Conservation (phyloP, 2,888 invertebrate species). For the Galerucella pusilla region DNA sequence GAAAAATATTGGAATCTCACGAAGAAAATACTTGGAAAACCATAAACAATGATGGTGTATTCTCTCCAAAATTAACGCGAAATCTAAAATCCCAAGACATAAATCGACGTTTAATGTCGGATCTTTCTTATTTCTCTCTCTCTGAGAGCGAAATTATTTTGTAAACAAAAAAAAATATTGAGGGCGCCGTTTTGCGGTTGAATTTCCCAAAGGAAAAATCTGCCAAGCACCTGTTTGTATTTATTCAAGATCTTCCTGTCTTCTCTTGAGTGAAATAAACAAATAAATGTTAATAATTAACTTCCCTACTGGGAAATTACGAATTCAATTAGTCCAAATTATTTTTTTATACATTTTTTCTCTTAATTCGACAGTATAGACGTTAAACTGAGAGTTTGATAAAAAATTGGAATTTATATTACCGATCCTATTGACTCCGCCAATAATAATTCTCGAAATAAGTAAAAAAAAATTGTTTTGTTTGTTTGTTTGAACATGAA, state of each 20-base stretch:
- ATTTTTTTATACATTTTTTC: too few species aligned
- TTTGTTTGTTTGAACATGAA: not conserved
- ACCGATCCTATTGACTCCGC: too few species aligned
- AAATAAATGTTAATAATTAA: slow-evolving; percentile 1
- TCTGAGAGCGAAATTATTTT: not conserved
- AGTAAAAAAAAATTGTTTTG: not conserved
- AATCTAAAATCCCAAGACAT: not conserved
- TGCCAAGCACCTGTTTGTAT: slow-evolving; percentile 9
- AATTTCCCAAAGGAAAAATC: slow-evolving; percentile 19
- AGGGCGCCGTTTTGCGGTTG: slow-evolving; percentile 8
- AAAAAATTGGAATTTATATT: too few species aligned
- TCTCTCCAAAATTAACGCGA: not conserved
- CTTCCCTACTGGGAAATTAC: not conserved
- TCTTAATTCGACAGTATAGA: too few species aligned
- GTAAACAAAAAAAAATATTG: not conserved
- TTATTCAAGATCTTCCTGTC: slow-evolving; percentile 3
- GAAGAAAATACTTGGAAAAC: not conserved
- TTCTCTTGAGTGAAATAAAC: not conserved
- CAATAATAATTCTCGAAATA: too few species aligned
- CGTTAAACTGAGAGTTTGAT: too few species aligned
- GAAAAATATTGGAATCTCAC: too few species aligned
- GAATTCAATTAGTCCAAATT: too few species aligned
- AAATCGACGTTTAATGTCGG: slow-evolving; percentile 2
- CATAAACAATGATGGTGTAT: not conserved
- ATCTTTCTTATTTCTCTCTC: not conserved